Percentiles rank a stretch among this genome's conserved stretches.
phyloP scores from a whole-genome alignment of 2,888 invertebrate genomes.

The Tortricodes alternella region DNA sequence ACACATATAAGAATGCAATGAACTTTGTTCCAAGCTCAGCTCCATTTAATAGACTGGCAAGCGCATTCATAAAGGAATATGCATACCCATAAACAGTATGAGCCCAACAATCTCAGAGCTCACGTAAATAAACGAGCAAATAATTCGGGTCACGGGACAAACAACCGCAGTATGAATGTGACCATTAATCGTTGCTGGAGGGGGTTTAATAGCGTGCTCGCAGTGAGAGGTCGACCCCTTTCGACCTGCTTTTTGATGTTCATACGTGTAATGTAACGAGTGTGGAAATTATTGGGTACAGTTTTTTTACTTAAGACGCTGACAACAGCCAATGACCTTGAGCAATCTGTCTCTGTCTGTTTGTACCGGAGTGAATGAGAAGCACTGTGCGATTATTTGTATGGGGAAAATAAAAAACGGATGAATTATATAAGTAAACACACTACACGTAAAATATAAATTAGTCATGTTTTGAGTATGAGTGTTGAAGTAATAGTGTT shows the following conservation, averaged over 20 bases:
- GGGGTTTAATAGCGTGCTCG: background rate
- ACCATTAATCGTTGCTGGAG: no score
- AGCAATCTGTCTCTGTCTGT: no score
- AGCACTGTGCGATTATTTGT: no score
- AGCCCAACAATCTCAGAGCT: slow-evolving; percentile 36
- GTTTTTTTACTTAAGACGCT: background rate
- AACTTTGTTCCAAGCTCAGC: background rate
- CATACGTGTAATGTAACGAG: background rate
- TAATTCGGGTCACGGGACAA: no score
- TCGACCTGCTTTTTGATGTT: slow-evolving; percentile 2
- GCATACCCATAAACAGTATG: slow-evolving; percentile 32
- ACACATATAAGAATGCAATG: no score
- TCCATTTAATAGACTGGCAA: slow-evolving; percentile 12
- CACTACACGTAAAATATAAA: background rate
- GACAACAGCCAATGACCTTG: no score
- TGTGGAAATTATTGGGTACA: background rate
- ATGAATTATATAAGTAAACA: no score
- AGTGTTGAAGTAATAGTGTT: no score
- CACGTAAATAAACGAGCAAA: slow-evolving; percentile 25
- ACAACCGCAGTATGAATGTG: no score
- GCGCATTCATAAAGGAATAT: slow-evolving; percentile 31
- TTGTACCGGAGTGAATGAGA: no score
- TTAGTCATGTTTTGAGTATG: no score
- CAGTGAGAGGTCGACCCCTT: background rate
- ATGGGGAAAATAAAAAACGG: no score